phyloP scores from a whole-genome alignment of 2,113 vertebrate genomes.

The Marmota flaviventris region DNA sequence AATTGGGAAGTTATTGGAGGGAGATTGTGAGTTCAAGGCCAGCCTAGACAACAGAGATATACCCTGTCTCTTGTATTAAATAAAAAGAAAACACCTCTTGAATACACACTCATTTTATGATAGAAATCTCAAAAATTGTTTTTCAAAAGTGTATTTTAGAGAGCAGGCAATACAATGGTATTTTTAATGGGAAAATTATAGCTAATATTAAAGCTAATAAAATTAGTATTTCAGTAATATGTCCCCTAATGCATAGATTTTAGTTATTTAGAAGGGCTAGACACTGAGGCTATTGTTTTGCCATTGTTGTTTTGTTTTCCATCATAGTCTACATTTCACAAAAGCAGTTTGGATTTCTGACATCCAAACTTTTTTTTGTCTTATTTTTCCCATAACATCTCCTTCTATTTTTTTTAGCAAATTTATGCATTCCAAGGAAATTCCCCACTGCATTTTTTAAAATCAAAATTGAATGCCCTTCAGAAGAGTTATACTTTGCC shows the following conservation, averaged over 20 bases:
- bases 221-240: not conserved
- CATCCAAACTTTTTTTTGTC: not conserved
- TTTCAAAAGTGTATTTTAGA: not conserved
- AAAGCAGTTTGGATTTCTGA: not conserved
- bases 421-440: not conserved
- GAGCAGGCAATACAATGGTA: not conserved
- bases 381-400: not conserved
- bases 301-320: not conserved
- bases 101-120: not conserved
- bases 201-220: not conserved
- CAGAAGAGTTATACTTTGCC: not conserved
- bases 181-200: not conserved
- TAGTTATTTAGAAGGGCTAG: not conserved
- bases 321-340: not conserved
- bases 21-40: accelerated
- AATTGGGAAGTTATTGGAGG: not conserved
- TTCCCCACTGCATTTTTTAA: not conserved
- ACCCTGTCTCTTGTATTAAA: not conserved
- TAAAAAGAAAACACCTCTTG: not conserved
- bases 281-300: not conserved
- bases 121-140: not conserved
- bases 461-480: not conserved
- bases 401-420: not conserved
- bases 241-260: not conserved
- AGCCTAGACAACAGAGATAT: not conserved